Evolutionary conservation across 2,113 vertebrate genomes (phyloP), one percentile per base, ranked within the genome.

Genomic region (Larimichthys crocea): DNA sequence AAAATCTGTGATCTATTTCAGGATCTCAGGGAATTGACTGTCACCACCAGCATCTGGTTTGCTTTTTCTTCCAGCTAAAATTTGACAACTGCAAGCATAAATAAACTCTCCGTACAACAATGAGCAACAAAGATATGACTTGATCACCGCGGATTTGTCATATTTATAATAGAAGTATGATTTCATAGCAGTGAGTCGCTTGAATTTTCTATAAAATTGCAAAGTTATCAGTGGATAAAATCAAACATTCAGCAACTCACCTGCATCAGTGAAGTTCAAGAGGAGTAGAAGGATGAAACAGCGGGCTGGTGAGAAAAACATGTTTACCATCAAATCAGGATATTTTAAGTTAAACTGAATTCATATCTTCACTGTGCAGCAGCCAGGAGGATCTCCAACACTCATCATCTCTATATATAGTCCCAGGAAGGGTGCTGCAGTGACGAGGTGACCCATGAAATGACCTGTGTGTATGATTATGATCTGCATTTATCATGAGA

Each of bases 181-280:
- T 53, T 53, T 42, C 20, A 49, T 35, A 3, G 19, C 26, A 74
- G 35, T 40, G 35, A 53, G 24, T 40, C 20, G 4, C 14, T 61
- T 50, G 7, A 0, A 49, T 49, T 17, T 6, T 26, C 3, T 52
- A 2, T 15, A 29, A n/a, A n/a, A n/a, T n/a, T n/a, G n/a, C n/a
- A 12, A 42, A 61, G 19, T 8, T 40, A 6, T 77, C 19, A 17
- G 42, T 53, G 20, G 24, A 31, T n/a, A 26, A 29, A 61, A 42
- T 16, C 40, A 26, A 66, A 12, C 8, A 22, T 11, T 44, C 3
- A 35, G 62, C 10, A 72, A 87, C 93, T 93, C 74, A 95, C 94
- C 93, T 24, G 92, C 70, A 35, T 79, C 86, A 40, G 74, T 76
- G 19, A 52, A 60, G 77, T 61, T 69, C 0, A 89, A 22, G 42